Base-by-base conservation (phyloP, 2,888 invertebrate genomes). In the Phaedon cochleariae region DNA sequence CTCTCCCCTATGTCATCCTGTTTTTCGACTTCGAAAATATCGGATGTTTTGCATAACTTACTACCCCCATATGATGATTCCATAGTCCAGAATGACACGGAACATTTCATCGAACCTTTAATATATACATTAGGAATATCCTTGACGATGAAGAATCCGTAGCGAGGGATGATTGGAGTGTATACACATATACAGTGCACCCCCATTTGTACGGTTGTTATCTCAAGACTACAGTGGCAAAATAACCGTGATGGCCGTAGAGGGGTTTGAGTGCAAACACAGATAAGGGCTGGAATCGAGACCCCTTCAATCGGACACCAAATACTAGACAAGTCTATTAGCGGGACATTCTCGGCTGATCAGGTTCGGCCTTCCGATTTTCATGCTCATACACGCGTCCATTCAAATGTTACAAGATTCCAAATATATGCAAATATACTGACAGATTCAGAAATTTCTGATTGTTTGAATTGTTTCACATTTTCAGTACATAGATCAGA, bases 271-370 rank as follows among this genome's bases (percentile, higher is more conserved):
- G 76, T 78, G 77, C 76, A 74, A 76, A 76, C 74, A 76, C 69
- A 73, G 78, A 78, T 78, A 78, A 67, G 65, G 67, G 70, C 68
- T 64, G 73, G 63, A 67, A 64, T 62, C 52, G 67, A 59, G 68
- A 45, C 49, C 72, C 73, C 73, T 71, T 72, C 73, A 71, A 73
- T 74, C 74, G 69, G 59, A 66, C 71, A 46, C 71, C 66, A 67
- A 70, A 68, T 68, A 78, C 76, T 75, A 76, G 76, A 77, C 77
- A 78, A 78, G 74, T 78, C 76, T 78, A 78, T 77, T 78, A 78
- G 75, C 70, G 68, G 58, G 74, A 73, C 77, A 72, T 68, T 41
- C 15, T n/a, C 6, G 15, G 12, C 41, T 7, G 15, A 3, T n/a
- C 41, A 41, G 41, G 41, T 2, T 2, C 2, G 41, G 41, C n/a